These are phyloP conservation scores for Fulica atra DNA, from an alignment of 2,113 vertebrate species.

Conservation along the genomic window DNA sequence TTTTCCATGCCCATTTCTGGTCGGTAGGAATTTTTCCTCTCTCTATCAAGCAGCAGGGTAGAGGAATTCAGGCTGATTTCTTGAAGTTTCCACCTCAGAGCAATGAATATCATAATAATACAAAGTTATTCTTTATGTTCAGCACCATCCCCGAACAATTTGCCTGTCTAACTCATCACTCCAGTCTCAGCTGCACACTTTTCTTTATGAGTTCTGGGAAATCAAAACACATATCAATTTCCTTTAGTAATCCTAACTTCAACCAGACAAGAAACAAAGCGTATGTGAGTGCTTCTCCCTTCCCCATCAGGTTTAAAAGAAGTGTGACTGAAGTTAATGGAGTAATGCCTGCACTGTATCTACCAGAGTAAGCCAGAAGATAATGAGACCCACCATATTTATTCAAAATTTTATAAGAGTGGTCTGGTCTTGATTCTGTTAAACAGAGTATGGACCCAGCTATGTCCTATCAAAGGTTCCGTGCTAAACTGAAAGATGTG, in stretches of 20 bases:
- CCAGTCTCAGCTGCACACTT: not conserved
- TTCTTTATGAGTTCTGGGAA: conserved; percentile 13
- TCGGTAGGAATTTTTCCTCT: not conserved
- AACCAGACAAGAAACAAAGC: not conserved
- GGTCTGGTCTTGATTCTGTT: not conserved
- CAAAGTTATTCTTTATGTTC: not conserved
- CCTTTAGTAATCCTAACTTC: not conserved
- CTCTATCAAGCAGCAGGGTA: not conserved
- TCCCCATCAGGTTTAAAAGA: not conserved
- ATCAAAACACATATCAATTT: not conserved
- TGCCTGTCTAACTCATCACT: not conserved
- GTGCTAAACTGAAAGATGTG: not conserved
- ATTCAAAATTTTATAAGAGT: not conserved
- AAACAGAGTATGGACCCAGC: not conserved
- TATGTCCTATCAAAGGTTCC: not conserved
- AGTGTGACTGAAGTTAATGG: not conserved
- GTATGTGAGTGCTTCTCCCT: not conserved
- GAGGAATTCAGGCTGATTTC: not conserved
- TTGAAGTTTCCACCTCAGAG: not conserved
- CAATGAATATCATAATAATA: not conserved
- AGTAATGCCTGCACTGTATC: fast-evolving
- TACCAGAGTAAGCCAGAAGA: not conserved
- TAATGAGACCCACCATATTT: not conserved
- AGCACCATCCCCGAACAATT: not conserved
- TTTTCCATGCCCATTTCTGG: not conserved